Evolutionary conservation across 2,797 vertebrate genomes (phyloP), one percentile per base, ranked within the genome.

Genomic region (Leptatherina wallacei): DNA sequence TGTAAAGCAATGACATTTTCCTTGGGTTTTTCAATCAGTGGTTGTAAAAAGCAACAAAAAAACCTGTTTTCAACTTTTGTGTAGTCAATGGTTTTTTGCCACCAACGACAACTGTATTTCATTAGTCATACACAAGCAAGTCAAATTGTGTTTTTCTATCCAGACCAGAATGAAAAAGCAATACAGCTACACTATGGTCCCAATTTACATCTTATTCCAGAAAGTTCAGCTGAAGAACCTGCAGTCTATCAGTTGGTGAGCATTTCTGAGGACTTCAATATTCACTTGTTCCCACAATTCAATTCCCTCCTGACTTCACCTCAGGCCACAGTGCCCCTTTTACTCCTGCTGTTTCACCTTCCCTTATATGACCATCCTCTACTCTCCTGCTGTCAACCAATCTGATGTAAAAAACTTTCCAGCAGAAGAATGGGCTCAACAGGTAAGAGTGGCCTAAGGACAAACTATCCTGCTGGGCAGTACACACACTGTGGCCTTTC

Each of bases 371-470:
- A 73, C 78, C 65, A 44, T 65, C 76, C 73, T 65, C 64, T 76
- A 40, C 66, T 61, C 75, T 73, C 88, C 88, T 76, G 73, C 75
- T 80, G 75, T 79, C 80, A 61, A 75, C 83, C 73, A 76, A 72
- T 70, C 86, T 65, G 79, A 77, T 83, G 86, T 75, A 85, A 91
- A 55, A 85, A 83, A 55, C 58, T 62, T 64, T 4, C 73, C 78
- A 44, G 11, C 35, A 71, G 83, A 71, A 71, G 73, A 90, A 80
- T 60, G 73, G 65, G 64, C 88, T 86, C 84, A 66, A 78, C 76
- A 88, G 75, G 82, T 82, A 82, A 83, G 81, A 70, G 59, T 9
- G 7, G 86, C 93, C 90, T 13, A 78, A 88, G 94, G 92, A 91
- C 69, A 78, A 73, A 74, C 85, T 88, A 69, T 81, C 90, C 84